A percentile compares a stretch with the other conserved stretches of the same genome.
Evolutionary conservation across 2,888 invertebrate genomes (phyloP).

Genomic region (Ligdia adustata): DNA sequence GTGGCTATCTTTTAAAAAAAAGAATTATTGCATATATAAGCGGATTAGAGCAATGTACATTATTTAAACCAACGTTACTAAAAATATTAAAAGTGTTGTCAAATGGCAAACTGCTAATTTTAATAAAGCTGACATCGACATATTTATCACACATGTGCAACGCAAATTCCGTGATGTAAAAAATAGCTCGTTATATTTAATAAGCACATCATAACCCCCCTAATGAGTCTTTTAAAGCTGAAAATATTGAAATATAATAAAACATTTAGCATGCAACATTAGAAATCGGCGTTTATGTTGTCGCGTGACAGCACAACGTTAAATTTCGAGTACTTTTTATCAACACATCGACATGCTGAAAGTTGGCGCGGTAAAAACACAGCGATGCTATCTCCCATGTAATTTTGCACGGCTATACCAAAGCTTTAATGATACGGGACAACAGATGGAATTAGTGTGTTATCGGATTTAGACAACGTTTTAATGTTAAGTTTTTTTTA

Average conservation of each 20-base stretch:
- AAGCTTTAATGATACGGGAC: not conserved
- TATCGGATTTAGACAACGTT: not conserved
- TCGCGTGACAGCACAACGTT: constrained; percentile 43
- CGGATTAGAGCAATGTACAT: too few species aligned
- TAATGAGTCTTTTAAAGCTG: not conserved
- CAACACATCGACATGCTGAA: constrained; percentile 44
- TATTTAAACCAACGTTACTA: too few species aligned
- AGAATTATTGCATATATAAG: too few species aligned
- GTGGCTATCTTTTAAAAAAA: too few species aligned
- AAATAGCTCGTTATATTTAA: not conserved
- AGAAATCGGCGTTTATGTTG: constrained; percentile 24
- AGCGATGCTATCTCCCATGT: constrained; percentile 23
- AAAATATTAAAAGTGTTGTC: too few species aligned
- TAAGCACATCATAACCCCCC: not conserved
- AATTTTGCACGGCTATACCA: constrained; percentile 26
- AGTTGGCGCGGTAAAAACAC: constrained; percentile 11
- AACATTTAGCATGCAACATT: constrained; percentile 20
- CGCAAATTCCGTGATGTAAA: constrained; percentile 1
- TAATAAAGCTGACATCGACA: too few species aligned
- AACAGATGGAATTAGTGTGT: not conserved
- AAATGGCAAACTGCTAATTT: too few species aligned
- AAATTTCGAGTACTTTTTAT: constrained; percentile 36
- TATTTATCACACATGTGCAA: constrained; percentile 1
- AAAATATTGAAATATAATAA: constrained; percentile 10
- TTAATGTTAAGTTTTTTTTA: constrained; percentile 2